Evolutionary conservation across 2,113 vertebrate genomes (phyloP), one percentile per base, ranked within the genome.

Genomic region (Zapus hudsonius): DNA sequence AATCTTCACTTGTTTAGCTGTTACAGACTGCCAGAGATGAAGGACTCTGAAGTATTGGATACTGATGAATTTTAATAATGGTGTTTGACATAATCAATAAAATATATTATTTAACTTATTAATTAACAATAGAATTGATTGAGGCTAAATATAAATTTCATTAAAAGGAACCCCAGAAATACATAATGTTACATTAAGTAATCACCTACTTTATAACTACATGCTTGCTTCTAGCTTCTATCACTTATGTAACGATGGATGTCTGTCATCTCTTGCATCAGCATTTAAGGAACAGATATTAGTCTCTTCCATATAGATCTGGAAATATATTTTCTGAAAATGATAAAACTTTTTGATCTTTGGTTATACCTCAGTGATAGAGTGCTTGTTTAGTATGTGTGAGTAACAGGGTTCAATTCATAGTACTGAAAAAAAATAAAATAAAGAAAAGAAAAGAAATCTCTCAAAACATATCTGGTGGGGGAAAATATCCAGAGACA

Each of bases 281-380:
- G 79, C 47, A 96, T 95, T 66, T 90, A 96, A 96, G 92, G 95
- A 95, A 93, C 64, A 95, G 55, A 96, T 78, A 85, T 75, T 69
- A 96, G 33, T 87, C 64, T 94, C 31, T 95, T 94, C 67, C 66
- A 81, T 74, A 6, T 25, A 63, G 93, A 5, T 25, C 81, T 91
- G 87, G 25, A 96, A 96, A 40, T 94, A 90, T 87, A 29, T 84
- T 97, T 70, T 44, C 89, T 96, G 10, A 31, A 94, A 66, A 44
- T 96, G 31, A 95, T 94, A 2, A 93, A 40, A 87, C 72, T 95
- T 96, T 89, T 93, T 76, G 11, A 9, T 1, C 11, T 47, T 19
- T 3, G 13, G 9, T 27, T 33, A 5, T 64, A 2, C 40, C 16
- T 82, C 2, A 82, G 38, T 5, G 27, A 17, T 12, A 64, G 38